Evolutionary conservation across 2,113 vertebrate genomes (phyloP), one percentile per base, ranked within the genome.

Genomic region (Eurypyga helias): DNA sequence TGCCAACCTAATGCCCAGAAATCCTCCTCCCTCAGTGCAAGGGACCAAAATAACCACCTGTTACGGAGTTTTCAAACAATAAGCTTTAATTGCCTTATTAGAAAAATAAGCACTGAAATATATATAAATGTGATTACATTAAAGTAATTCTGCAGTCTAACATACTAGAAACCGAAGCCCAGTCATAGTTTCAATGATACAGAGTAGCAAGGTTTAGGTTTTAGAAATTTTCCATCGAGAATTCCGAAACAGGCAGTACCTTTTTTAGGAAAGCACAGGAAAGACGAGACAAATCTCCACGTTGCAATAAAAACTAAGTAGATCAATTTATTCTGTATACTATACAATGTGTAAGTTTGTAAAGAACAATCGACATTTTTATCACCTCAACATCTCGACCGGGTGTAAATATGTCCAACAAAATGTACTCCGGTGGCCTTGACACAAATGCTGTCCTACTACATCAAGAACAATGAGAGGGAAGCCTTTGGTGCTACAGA

Each of bases 281-380:
- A 96, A 97, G 97, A 96, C 67, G 29, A 98, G 93, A 98, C 97
- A 97, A 96, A 97, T 96, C 83, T 96, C 75, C 98, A 98, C 12
- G 18, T 92, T 96, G 94, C 94, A 97, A 97, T 97, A 98, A 96
- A 98, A 98, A 98, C 96, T 97, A 98, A 96, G 96, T 96, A 98
- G 95, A 97, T 98, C 96, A 94, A 97, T 98, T 98, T 98, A 98
- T 98, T 98, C 91, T 97, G 90, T 98, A 98, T 98, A 97, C 96
- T 97, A 98, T 96, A 98, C 98, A 98, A 94, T 79, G 95, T 97
- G 83, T 97, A 96, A 97, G 96, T 97, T 97, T 97, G 94, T 95
- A 97, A 96, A 94, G 96, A 96, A 95, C 98, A 97, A 73, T 96
- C 96, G 87, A 98, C 97, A 98, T 92, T 95, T 96, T 97, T 75